Evolutionary conservation across 2,797 vertebrate genomes (phyloP), one percentile per base, ranked within the genome.

Genomic region (Sandelia bainsii): DNA sequence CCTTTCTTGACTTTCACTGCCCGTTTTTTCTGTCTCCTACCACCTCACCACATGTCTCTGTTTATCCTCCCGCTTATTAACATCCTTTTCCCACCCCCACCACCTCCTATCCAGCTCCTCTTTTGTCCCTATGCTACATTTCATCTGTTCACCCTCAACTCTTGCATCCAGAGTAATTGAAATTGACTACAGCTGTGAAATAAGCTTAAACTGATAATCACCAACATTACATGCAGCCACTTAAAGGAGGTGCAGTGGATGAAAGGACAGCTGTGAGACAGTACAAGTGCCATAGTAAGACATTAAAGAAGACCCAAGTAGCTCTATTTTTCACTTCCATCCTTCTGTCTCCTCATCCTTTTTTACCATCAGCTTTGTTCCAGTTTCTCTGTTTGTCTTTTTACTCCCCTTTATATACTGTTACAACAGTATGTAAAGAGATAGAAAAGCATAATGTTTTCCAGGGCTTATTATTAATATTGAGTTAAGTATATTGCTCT

Each of bases 121-220:
- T 37, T 2, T 17, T 23, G 29, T 63, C 48, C 53, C 17, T 20
- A 27, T 42, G 61, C 63, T 57, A 25, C n/a, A 29, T 72, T 64
- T 81, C 46, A 77, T 29, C 46, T 29, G 9, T 29, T 59, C 48
- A 29, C 13, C 39, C 45, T 57, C 39, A 64, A 57, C 27, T 63
- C 17, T 71, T 42, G 22, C 61, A 60, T 69, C 23, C 52, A 53
- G 39, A 74, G 42, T 40, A 73, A 72, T 62, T 77, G 40, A 80
- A 77, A 87, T 52, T 1, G 14, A 76, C 66, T 27, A 39, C 54
- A 60, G 62, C 76, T 79, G 65, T 71, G 69, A 86, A 84, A 80
- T 69, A 61, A 64, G 61, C 61, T 71, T 79, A 73, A 78, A 78
- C 23, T 72, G 68, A 81, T 82, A 49, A 86, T 84, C 74, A 63